These are phyloP conservation scores for Hetaerina titia DNA, from an alignment of 2,888 invertebrate species.

Conservation along the genomic window DNA sequence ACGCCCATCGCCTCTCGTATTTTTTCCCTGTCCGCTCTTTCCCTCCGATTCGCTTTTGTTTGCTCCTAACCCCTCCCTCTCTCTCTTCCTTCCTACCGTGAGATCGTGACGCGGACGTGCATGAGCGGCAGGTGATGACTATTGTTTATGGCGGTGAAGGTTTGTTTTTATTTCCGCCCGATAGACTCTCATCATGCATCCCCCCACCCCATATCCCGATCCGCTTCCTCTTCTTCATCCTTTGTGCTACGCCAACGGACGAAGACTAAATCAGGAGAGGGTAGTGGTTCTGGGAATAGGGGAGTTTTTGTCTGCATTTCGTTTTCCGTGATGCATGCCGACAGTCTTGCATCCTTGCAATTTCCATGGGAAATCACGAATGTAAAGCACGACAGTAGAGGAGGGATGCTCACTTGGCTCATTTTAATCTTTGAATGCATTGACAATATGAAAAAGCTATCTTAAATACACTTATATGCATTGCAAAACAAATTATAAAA, in stretches of 20 bases:
- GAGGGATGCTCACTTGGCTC: not conserved
- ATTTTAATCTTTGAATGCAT: not conserved
- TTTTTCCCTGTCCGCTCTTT: not conserved
- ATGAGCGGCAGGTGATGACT: constrained; percentile 46
- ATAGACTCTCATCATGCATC: constrained; percentile 21
- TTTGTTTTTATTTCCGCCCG: not conserved
- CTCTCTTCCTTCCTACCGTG: not conserved
- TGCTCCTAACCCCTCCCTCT: not conserved
- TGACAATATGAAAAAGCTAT: too few relatives aligned
- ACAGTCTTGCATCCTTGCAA: not conserved
- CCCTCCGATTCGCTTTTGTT: constrained; percentile 30
- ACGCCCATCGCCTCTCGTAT: constrained; percentile 21
- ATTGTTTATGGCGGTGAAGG: constrained; percentile 54
- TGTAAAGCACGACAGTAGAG: not conserved
- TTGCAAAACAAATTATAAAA: too few relatives aligned
- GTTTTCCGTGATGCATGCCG: not conserved
- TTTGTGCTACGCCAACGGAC: not conserved
- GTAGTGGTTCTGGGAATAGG: not conserved
- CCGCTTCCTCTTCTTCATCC: not conserved
- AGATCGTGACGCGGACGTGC: constrained; percentile 28
- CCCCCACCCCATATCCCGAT: not conserved
- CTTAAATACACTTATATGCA: too few relatives aligned
- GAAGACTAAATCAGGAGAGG: not conserved
- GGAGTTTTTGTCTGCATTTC: not conserved
- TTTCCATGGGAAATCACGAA: not conserved